phyloP scores from a whole-genome alignment of 2,888 invertebrate genomes.

The Alviniconcha strummeri region DNA sequence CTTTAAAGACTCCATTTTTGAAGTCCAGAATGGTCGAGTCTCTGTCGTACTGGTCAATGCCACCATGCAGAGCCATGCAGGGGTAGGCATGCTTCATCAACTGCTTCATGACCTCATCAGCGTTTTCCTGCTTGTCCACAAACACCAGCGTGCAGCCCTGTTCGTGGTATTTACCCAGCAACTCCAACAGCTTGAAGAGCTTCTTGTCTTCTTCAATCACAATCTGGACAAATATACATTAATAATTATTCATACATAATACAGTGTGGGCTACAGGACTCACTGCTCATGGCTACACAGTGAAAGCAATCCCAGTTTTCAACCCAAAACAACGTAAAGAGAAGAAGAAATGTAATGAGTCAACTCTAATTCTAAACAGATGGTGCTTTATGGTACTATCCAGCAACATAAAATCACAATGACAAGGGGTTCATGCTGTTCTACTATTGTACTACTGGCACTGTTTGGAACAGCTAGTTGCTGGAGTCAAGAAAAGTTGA shows the following conservation, averaged over 20 bases:
- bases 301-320: too few species aligned
- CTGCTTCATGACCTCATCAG: conserved; percentile 89
- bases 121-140: conserved; percentile 98
- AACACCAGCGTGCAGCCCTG: conserved; percentile 96
- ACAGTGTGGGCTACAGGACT: not conserved
- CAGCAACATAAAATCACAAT: too few species aligned
- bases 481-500: too few species aligned
- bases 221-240: conserved; percentile 54
- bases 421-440: too few species aligned
- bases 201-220: conserved; percentile 97
- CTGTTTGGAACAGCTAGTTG: too few species aligned
- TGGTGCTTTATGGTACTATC: too few species aligned
- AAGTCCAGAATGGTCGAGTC: conserved; percentile 98
- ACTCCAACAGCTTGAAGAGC: conserved; percentile 95
- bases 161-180: conserved; percentile 95
- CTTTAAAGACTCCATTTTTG: conserved; percentile 91
- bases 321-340: too few species aligned
- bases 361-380: too few species aligned
- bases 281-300: too few species aligned
- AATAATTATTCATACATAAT: not conserved
- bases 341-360: too few species aligned
- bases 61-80: conserved; percentile 98
- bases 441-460: too few species aligned
- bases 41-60: conserved; percentile 99
- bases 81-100: conserved; percentile 97